Conservation (phyloP, 2,113 vertebrate genomes). For the Eidolon helvum region DNA sequence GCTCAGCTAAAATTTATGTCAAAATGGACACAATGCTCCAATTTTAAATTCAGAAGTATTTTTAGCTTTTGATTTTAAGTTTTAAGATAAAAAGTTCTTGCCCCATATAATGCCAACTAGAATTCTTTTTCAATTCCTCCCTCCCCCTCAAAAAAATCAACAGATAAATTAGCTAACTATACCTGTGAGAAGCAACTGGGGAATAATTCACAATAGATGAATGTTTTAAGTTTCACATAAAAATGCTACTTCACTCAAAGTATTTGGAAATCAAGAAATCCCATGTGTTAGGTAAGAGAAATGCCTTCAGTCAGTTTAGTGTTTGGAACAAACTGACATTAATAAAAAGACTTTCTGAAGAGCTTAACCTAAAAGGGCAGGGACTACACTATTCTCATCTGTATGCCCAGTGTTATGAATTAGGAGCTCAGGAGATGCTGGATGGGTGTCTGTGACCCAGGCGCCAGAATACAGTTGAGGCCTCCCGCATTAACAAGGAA, state of each 20-base stretch:
- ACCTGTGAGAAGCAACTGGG: background rate
- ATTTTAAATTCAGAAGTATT: background rate
- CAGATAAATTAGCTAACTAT: background rate
- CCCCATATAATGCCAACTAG: background rate
- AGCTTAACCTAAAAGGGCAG: background rate
- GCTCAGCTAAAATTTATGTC: background rate
- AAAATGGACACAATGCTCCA: background rate
- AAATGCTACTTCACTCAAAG: background rate
- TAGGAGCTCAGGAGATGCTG: background rate
- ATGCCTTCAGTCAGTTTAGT: background rate
- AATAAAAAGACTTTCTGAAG: constrained; percentile 1
- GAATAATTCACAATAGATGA: background rate
- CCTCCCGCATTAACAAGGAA: background rate
- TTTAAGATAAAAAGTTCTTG: background rate
- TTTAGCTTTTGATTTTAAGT: constrained; percentile 8
- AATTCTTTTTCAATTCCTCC: background rate
- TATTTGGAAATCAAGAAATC: background rate
- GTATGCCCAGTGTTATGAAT: background rate
- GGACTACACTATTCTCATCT: background rate
- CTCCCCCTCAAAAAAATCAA: background rate
- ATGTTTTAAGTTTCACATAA: background rate
- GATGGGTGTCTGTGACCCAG: background rate
- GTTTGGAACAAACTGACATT: background rate
- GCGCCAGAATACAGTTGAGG: background rate
- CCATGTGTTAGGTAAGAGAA: background rate